A percentile compares a stretch with the other conserved stretches of the same genome.
Conservation (phyloP, 2,888 invertebrate genomes). For the Autographa gamma region DNA sequence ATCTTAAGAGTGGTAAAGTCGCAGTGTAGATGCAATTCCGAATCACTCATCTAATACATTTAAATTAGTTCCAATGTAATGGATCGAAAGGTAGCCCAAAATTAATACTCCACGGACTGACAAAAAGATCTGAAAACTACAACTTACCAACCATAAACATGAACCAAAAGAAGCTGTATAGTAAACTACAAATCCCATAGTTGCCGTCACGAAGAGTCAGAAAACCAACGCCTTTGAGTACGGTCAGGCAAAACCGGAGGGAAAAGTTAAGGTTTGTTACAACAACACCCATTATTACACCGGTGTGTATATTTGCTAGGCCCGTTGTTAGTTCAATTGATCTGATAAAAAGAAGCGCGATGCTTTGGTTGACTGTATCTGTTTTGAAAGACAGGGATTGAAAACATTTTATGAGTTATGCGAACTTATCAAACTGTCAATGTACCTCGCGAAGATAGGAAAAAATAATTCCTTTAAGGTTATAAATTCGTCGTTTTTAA, state of each 20-base stretch:
- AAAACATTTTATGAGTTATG: slow-evolving; percentile 28
- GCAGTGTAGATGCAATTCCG: no score
- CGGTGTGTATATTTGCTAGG: not conserved
- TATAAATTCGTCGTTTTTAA: no score
- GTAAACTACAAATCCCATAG: slow-evolving; percentile 25
- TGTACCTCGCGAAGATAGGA: no score
- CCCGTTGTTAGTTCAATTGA: slow-evolving; percentile 17
- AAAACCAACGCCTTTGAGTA: slow-evolving; percentile 58
- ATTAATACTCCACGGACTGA: no score
- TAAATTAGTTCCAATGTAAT: no score
- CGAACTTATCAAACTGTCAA: not conserved
- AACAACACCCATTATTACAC: slow-evolving; percentile 49
- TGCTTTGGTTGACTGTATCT: slow-evolving; percentile 16
- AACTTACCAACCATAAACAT: slow-evolving; percentile 57
- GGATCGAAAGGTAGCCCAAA: no score
- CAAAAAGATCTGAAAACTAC: not conserved
- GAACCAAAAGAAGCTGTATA: slow-evolving; percentile 56
- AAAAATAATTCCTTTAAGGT: no score
- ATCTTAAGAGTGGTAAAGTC: no score
- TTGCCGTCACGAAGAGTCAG: slow-evolving; percentile 30
- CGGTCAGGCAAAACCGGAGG: slow-evolving; percentile 51
- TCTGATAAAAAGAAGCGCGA: slow-evolving; percentile 3
- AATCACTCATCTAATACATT: no score
- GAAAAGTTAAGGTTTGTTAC: slow-evolving; percentile 54
- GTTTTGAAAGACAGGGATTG: slow-evolving; percentile 25